Base-by-base conservation (phyloP, 2,888 invertebrate genomes). In the Brachylomia viminalis region DNA sequence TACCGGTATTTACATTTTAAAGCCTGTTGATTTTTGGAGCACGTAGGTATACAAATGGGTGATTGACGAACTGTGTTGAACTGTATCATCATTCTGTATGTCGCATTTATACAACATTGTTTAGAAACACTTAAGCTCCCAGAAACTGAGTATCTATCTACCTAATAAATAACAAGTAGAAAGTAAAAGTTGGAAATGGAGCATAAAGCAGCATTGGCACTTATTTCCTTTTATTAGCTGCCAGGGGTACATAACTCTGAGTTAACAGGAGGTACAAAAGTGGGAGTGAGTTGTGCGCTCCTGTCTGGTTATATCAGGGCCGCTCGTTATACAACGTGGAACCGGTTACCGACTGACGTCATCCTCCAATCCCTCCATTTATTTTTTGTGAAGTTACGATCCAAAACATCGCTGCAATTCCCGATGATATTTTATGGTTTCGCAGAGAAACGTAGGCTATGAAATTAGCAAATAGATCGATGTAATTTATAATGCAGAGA, bases 261-360 rank as follows among this genome's bases (percentile, higher is more conserved):
- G 70, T 75, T 80, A 84, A 87, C 82, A 80, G 84, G 88, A 87
- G 72, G 77, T 85, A 78, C 88, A 85, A 86, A 87, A 85, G 83
- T 85, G 86, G 87, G 88, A 88, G 85, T 86, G 78, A 86, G 79
- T 80, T 86, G 84, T 86, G 79, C 69, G 83, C 86, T 86, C 86
- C 88, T 72, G 85, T 85, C 88, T 79, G 77, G 79, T 87, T 82
- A 69, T 87, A 86, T 83, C 88, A 83, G 80, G 75, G 54, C 70
- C 75, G 62, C 88, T 87, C 73, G 88, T 86, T 87, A 83, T 82
- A 87, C 86, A 86, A 83, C 82, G 77, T 77, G 45, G 45, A 87
- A 87, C 87, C 88, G 87, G 87, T 87, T 88, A 30, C 77, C 58
- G 30, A 13, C 72, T 87, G 87, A 87, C 87, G 88, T 87, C 88